Evolutionary conservation across 2,888 invertebrate species (phyloP).

Genomic region (Caradrina kadenii): DNA sequence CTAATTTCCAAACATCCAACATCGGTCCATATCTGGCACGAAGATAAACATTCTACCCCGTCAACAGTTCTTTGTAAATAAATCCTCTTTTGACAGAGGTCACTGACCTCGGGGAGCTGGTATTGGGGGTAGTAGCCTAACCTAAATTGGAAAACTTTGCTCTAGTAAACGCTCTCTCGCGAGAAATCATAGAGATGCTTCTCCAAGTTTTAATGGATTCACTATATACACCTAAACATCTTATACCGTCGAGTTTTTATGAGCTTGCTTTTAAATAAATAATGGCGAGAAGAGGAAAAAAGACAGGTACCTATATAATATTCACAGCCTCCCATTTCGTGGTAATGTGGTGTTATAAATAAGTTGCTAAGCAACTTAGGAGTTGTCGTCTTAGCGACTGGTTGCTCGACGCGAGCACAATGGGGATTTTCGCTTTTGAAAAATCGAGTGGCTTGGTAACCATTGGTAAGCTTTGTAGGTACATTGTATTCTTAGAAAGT

Average conservation of each 20-base stretch:
- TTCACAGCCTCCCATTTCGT: conserved; percentile 15
- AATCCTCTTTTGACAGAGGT: conserved; percentile 62
- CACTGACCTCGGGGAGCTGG: conserved; percentile 54
- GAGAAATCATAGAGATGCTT: conserved; percentile 63
- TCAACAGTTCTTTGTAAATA: conserved; percentile 64
- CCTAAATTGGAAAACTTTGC: conserved; percentile 78
- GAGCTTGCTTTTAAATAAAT: conserved; percentile 32
- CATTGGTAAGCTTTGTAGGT: background rate
- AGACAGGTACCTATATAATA: conserved; percentile 8
- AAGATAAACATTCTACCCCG: conserved; percentile 55
- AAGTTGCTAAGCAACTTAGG: conserved; percentile 17
- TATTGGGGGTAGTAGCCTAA: conserved; percentile 65
- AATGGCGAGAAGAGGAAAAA: conserved; percentile 15
- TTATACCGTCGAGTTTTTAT: conserved; percentile 25
- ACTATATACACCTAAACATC: conserved; percentile 44
- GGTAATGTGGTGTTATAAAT: conserved; percentile 29
- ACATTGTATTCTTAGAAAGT: background rate
- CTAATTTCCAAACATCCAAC: conserved; percentile 21
- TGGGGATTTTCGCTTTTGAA: conserved; percentile 6
- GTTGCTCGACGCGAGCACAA: conserved; percentile 15
- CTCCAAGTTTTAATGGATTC: conserved; percentile 65
- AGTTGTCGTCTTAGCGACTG: conserved; percentile 18
- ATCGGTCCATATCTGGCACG: conserved; percentile 20
- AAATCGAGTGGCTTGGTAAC: conserved; percentile 27
- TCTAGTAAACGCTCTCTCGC: conserved; percentile 55